Percentiles rank a stretch among this genome's conserved stretches.
phyloP scores from a whole-genome alignment of 2,113 vertebrate species.

The Tragelaphus scriptus region DNA sequence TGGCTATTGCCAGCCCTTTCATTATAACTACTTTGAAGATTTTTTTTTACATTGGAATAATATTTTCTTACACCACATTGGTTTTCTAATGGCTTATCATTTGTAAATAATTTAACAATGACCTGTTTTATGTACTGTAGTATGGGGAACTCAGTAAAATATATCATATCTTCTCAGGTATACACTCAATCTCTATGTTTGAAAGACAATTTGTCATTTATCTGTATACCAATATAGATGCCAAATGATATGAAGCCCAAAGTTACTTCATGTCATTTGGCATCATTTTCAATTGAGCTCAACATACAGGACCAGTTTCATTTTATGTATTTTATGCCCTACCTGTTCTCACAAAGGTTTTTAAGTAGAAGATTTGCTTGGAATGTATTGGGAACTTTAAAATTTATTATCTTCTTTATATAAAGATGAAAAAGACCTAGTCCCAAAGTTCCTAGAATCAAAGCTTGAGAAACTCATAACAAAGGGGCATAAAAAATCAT shows the following conservation, averaged over 20 bases:
- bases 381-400: neutral
- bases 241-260: neutral
- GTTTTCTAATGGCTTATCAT: constrained; percentile 50
- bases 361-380: neutral
- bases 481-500: neutral
- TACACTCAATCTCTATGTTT: neutral
- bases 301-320: neutral
- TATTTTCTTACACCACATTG: constrained; percentile 50
- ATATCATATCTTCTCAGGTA: neutral
- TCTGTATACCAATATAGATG: neutral
- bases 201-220: neutral
- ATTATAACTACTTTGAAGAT: constrained; percentile 51
- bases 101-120: constrained; percentile 57
- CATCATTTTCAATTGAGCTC: neutral
- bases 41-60: constrained; percentile 56
- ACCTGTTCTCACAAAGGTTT: neutral
- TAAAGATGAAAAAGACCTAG: neutral
- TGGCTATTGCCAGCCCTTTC: constrained; percentile 39
- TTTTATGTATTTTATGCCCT: neutral
- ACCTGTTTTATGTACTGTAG: constrained; percentile 9
- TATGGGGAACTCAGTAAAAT: neutral
- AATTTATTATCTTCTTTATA: neutral
- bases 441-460: neutral
- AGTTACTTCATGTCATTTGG: neutral
- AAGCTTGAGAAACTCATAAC: neutral